Evolutionary conservation across 30 jellyfish, hydroid and myxozoan genomes (phyloP), one percentile per base, ranked within the genome.

Genomic region (Cassiopea andromeda): DNA sequence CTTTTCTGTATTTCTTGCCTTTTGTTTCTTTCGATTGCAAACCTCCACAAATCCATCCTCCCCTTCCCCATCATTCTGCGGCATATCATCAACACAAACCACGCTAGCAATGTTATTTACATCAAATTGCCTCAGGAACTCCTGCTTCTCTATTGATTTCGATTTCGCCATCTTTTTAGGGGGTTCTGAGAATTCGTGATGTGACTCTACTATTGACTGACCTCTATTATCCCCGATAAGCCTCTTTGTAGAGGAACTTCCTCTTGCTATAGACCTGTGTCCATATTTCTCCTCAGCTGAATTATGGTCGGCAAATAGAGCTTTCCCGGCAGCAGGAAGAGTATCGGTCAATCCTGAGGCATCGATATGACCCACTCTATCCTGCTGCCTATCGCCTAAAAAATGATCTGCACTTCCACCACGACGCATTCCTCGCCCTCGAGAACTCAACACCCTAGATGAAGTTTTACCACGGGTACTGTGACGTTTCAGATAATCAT

Each of bases 361-460:
- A 60, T 76, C 91, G 77, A 77, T 88, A 48, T 87, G 92, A 74
- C 99, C 94, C 48, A 90, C 97, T 91, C 97, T 77, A 47, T 87
- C 97, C 99, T 95, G 99, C 99, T 95, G 99, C 99, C 99, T 95
- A 83, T 95, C 93, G 93, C 85, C 98, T 95, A 95, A 95, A 95
- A 95, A 95, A 95, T 88, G 94, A 84, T 80, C 85, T 43, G 94
- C 15, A 46, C 78, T 84, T 82, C 88, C 90, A 64, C 97, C 97
- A 60, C 88, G 91, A 45, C 97, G 90, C 17, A 92, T 48, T 3
- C 92, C 92, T 44, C 84, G 82, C 48, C 92, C 96, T 38, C 96
- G 82, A 66, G 81, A 46, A 48, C 90, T 68, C 45, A 84, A 47
- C 27, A 85, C 87, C 64, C 90, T 78, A 7, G 67, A 84, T 38